These are phyloP conservation scores for Xenopus tropicalis DNA, from an alignment of 2,113 vertebrate species.

Conservation along the genomic window UCB_Xtro_10.0 CM004448.2:68426001-68426500, in stretches of 20 bases:
- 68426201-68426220: not conserved
- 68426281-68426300: constrained; percentile 60
- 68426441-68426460: constrained; percentile 84
- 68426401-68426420: constrained; percentile 80
- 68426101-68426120: too few species aligned
- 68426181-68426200: not conserved
- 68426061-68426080: too few species aligned
- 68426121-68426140: too few species aligned
- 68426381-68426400: constrained; percentile 67
- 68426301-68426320: constrained; percentile 55
- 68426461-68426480: constrained; percentile 90
- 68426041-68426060: too few species aligned
- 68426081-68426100: too few species aligned
- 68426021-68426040: too few species aligned
- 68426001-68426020: too few species aligned
- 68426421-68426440: constrained; percentile 90
- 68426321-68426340: constrained; percentile 73
- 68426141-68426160: too few species aligned
- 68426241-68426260: not conserved
- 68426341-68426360: constrained; percentile 73
- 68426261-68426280: not conserved
- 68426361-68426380: constrained; percentile 69
- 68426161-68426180: too few species aligned
- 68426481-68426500: constrained; percentile 94
- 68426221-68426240: not conserved